A percentile compares a stretch with the other conserved stretches of the same genome.
Evolutionary conservation across 2,113 vertebrate genomes (phyloP).

Genomic region (Tachysurus fulvidraco): DNA sequence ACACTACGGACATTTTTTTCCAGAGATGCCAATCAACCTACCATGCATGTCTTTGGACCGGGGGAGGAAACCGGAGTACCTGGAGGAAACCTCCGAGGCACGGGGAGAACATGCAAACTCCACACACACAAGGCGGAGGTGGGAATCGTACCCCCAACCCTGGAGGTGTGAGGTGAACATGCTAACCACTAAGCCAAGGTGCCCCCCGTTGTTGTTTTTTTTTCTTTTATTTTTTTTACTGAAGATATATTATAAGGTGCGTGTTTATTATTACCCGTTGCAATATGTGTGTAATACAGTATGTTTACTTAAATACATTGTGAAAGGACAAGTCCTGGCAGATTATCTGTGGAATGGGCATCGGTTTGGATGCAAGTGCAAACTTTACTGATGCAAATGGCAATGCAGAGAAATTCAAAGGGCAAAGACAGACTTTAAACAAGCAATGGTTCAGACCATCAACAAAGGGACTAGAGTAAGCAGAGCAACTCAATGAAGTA

Average conservation of each 20-base stretch:
- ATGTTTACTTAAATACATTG: neutral
- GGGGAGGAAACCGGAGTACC: too few species aligned
- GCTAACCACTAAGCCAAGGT: too few species aligned
- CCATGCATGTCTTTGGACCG: too few species aligned
- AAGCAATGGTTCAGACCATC: neutral
- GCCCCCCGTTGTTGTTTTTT: too few species aligned
- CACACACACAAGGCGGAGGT: too few species aligned
- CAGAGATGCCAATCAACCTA: too few species aligned
- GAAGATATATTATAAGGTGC: neutral
- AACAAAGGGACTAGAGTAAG: neutral
- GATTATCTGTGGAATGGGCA: neutral
- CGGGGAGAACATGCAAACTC: too few species aligned
- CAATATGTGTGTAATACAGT: too few species aligned
- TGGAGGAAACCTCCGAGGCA: too few species aligned
- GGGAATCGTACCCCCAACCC: too few species aligned
- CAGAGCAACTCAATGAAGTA: neutral
- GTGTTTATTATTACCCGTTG: neutral
- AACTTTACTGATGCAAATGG: conserved; percentile 7
- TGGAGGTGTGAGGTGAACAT: too few species aligned
- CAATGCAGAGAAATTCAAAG: conserved; percentile 23
- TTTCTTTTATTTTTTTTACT: neutral
- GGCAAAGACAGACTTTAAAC: neutral
- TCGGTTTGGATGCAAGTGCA: neutral
- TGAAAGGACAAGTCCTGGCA: conserved; percentile 25
- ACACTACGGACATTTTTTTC: too few species aligned